phyloP scores from a whole-genome alignment of 2,888 invertebrate species.

The Helleia helle region DNA sequence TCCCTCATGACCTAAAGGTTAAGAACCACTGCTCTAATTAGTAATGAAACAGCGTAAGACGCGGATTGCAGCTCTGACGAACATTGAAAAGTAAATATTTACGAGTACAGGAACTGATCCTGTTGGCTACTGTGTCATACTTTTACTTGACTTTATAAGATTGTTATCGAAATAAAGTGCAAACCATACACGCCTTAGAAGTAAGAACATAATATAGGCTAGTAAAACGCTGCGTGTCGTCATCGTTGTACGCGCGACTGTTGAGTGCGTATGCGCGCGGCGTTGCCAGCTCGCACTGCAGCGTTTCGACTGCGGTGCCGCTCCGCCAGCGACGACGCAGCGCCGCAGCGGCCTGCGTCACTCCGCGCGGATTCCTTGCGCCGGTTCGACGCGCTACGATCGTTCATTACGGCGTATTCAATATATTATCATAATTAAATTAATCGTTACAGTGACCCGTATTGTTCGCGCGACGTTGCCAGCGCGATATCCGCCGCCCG shows the following conservation, averaged over 20 bases:
- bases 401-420: background rate
- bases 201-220: too few relatives aligned
- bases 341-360: slow-evolving; percentile 43
- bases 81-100: too few relatives aligned
- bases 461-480: slow-evolving; percentile 22
- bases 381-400: slow-evolving; percentile 13
- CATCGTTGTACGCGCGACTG: background rate
- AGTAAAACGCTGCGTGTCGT: background rate
- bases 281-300: slow-evolving; percentile 17
- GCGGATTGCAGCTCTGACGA: too few relatives aligned
- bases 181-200: too few relatives aligned
- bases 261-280: slow-evolving; percentile 9
- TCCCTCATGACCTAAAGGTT: too few relatives aligned
- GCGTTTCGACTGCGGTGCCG: slow-evolving; percentile 21
- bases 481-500: slow-evolving; percentile 30
- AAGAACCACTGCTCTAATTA: too few relatives aligned
- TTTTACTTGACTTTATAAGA: too few relatives aligned
- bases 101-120: too few relatives aligned
- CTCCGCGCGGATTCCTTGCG: slow-evolving; percentile 22
- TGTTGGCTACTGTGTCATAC: too few relatives aligned
- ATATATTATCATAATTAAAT: slow-evolving; percentile 6
- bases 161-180: too few relatives aligned
- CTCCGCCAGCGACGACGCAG: too few relatives aligned
- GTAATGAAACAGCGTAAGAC: too few relatives aligned
- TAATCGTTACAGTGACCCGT: slow-evolving; percentile 10